Percentiles rank a stretch among this genome's conserved stretches.
Conservation (phyloP, 2,797 vertebrate genomes). For the Nasua narica region DNA sequence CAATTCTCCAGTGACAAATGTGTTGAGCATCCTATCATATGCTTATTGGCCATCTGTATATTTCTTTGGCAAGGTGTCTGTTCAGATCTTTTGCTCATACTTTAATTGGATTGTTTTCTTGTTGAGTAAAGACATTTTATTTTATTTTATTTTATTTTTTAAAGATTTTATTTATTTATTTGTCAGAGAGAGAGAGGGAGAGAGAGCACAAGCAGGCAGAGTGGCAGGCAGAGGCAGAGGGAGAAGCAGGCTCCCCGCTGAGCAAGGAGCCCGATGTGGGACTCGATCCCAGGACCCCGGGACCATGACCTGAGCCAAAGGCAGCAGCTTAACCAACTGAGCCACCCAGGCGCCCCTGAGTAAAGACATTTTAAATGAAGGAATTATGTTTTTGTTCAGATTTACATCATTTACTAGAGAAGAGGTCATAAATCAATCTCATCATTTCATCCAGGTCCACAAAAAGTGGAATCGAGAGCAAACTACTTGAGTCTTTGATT, state of each 20-base stretch:
- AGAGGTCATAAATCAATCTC: not conserved
- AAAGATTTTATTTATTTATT: too few relatives aligned
- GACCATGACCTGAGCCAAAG: too few relatives aligned
- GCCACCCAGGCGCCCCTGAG: too few relatives aligned
- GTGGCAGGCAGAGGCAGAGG: too few relatives aligned
- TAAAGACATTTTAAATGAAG: not conserved
- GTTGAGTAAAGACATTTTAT: not conserved
- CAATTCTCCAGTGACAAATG: not conserved
- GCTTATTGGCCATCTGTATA: not conserved
- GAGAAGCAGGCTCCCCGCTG: too few relatives aligned
- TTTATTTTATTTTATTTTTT: too few relatives aligned
- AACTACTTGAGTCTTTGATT: not conserved
- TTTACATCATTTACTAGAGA: not conserved
- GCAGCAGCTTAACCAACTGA: too few relatives aligned
- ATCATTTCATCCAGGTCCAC: not conserved
- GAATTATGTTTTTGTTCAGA: not conserved
- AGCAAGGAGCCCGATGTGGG: too few relatives aligned
- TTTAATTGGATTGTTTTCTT: not conserved
- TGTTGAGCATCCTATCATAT: not conserved
- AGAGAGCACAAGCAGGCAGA: too few relatives aligned
- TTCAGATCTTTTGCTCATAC: not conserved
- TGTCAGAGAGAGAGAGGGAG: too few relatives aligned
- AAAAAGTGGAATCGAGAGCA: not conserved
- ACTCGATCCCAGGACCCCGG: too few relatives aligned
- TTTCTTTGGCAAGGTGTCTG: not conserved